Percentiles rank a stretch among this genome's conserved stretches.
Conservation (phyloP, 2,797 vertebrate genomes). For the Characodon lateralis region DNA sequence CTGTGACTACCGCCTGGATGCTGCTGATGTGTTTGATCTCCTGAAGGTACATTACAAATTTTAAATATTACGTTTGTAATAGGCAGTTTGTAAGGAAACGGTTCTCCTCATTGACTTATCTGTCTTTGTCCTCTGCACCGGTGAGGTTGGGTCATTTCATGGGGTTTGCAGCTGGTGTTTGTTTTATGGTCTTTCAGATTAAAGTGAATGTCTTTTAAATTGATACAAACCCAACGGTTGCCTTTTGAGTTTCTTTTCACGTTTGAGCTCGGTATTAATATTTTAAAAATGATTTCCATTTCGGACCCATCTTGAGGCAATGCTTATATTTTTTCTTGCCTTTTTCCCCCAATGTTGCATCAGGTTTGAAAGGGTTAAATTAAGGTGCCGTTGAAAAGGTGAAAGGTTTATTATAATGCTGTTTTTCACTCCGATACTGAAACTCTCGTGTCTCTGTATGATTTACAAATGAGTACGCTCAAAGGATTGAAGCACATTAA, state of each 20-base stretch:
- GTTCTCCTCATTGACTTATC: neutral
- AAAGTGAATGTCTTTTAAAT: neutral
- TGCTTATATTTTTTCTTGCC: no score
- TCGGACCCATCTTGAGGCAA: no score
- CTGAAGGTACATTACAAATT: constrained; percentile 86
- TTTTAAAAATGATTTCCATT: neutral
- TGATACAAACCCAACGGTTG: no score
- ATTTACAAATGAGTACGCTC: constrained; percentile 19
- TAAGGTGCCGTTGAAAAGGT: neutral
- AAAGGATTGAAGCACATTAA: constrained; percentile 40
- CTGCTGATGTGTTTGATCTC: constrained; percentile 95
- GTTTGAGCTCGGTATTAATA: neutral
- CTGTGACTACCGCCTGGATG: constrained; percentile 96
- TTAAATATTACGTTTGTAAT: neutral
- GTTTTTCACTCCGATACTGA: constrained; percentile 9
- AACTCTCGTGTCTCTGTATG: constrained; percentile 3
- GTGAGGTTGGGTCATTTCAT: neutral
- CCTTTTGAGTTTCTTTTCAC: neutral
- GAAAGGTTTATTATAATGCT: neutral
- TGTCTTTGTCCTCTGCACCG: neutral
- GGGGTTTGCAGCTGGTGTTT: neutral
- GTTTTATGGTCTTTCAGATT: neutral
- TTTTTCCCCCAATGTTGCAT: neutral
- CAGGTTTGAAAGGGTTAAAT: neutral
- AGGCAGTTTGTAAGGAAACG: neutral